Percentiles rank a stretch among this genome's conserved stretches.
Evolutionary conservation across 1,140 invertebrate genomes (phyloP).

Genomic region (roundworm (Caenorhabditis elegans)): DNA sequence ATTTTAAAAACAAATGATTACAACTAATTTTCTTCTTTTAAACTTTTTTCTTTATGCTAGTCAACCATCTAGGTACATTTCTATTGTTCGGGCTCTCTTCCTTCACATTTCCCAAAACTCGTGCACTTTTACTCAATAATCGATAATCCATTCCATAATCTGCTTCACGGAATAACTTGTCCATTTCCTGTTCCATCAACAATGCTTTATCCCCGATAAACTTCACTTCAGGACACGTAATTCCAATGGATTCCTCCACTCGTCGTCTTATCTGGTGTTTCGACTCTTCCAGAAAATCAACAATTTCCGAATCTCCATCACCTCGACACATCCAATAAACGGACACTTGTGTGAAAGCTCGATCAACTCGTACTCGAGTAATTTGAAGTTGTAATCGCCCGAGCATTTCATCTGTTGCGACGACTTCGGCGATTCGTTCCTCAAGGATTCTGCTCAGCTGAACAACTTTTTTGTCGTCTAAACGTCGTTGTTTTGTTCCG

Average conservation of each 20-base stretch:
- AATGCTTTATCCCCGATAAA: neutral
- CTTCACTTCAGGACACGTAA: neutral
- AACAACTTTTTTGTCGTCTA: neutral
- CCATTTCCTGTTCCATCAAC: neutral
- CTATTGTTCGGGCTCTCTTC: neutral
- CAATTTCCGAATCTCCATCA: neutral
- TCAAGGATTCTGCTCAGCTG: neutral
- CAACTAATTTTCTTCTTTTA: neutral
- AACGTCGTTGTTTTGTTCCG: neutral
- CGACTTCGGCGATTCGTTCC: neutral
- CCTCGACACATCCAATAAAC: slow-evolving; percentile 3
- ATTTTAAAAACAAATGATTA: neutral
- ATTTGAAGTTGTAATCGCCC: neutral
- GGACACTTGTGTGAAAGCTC: neutral
- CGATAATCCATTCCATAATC: slow-evolving; percentile 1
- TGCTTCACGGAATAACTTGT: neutral
- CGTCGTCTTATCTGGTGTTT: neutral
- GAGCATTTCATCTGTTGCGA: neutral
- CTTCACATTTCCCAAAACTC: neutral
- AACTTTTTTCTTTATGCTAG: neutral
- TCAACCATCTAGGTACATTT: neutral
- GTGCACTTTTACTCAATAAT: neutral
- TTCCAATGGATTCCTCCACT: neutral
- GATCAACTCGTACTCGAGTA: neutral
- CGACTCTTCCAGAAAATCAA: neutral